These are phyloP conservation scores for Streptopelia turtur DNA, from an alignment of 2,797 vertebrate species.

Conservation along the genomic window DNA sequence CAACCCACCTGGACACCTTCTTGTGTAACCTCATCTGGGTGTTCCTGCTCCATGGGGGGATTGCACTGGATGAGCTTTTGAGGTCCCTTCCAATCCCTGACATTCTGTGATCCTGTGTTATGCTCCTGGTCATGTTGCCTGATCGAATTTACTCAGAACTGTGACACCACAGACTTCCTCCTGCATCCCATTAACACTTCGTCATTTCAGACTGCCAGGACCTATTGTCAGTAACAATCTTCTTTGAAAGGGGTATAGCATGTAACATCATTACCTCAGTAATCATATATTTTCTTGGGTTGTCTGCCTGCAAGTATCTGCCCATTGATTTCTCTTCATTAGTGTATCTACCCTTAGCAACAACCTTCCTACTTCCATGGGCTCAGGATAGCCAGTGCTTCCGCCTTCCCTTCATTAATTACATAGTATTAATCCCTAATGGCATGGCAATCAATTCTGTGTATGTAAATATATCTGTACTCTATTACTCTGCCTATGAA, in stretches of 20 bases:
- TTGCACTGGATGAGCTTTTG: no score
- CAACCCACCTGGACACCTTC: no score
- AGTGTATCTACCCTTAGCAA: neutral
- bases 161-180: neutral
- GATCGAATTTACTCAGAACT: neutral
- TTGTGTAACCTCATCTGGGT: no score
- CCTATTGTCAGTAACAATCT: neutral
- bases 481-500: neutral
- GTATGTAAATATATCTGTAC: neutral
- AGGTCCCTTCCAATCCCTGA: no score
- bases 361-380: neutral
- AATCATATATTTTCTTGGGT: neutral
- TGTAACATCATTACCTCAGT: neutral
- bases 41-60: no score
- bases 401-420: neutral
- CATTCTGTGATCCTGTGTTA: neutral
- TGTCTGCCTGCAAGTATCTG: neutral
- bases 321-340: neutral
- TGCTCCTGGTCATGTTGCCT: neutral
- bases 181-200: neutral
- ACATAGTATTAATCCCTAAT: neutral
- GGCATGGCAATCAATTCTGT: neutral
- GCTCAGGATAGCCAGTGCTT: neutral
- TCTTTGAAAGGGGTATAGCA: neutral
- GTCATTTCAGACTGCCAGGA: neutral